These are phyloP conservation scores for Volucella inanis DNA, from an alignment of 2,888 invertebrate genomes.

Conservation along the genomic window DNA sequence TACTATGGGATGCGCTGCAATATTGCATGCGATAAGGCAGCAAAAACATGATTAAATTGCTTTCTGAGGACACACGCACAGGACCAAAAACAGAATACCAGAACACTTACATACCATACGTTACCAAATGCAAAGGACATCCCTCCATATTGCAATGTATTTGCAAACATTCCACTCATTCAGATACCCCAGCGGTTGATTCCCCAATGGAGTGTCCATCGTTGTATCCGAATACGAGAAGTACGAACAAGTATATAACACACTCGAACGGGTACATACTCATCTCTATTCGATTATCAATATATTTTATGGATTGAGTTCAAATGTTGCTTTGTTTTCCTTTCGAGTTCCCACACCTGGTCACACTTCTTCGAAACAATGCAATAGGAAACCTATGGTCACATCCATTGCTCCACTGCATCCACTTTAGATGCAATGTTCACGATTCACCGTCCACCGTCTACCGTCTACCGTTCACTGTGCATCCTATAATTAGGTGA, in stretches of 20 bases:
- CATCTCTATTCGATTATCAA: slow-evolving; percentile 78
- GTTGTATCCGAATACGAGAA: too few relatives aligned
- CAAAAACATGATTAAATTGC: slow-evolving; percentile 74
- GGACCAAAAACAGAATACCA: not conserved
- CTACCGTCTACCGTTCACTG: slow-evolving; percentile 61
- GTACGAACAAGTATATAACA: too few relatives aligned
- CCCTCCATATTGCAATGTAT: slow-evolving; percentile 27
- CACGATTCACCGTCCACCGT: not conserved
- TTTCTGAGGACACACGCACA: slow-evolving; percentile 56
- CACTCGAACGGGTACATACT: slow-evolving; percentile 71
- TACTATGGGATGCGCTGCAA: slow-evolving; percentile 66
- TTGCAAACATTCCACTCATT: slow-evolving; percentile 61
- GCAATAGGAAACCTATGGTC: too few relatives aligned
- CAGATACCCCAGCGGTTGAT: slow-evolving; percentile 26
- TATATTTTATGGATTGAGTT: slow-evolving; percentile 79
- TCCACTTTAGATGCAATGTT: not conserved
- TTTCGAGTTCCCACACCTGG: not conserved
- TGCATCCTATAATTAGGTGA: slow-evolving; percentile 78
- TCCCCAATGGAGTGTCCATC: slow-evolving; percentile 70
- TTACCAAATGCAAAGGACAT: slow-evolving; percentile 2
- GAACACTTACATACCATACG: too few relatives aligned
- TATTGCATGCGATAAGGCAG: slow-evolving; percentile 74
- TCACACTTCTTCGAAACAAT: not conserved
- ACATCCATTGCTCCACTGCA: not conserved
- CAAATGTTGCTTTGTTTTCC: slow-evolving; percentile 69